Base-by-base conservation (phyloP, 2,888 invertebrate species). In the Ornithoptera priamus region DNA sequence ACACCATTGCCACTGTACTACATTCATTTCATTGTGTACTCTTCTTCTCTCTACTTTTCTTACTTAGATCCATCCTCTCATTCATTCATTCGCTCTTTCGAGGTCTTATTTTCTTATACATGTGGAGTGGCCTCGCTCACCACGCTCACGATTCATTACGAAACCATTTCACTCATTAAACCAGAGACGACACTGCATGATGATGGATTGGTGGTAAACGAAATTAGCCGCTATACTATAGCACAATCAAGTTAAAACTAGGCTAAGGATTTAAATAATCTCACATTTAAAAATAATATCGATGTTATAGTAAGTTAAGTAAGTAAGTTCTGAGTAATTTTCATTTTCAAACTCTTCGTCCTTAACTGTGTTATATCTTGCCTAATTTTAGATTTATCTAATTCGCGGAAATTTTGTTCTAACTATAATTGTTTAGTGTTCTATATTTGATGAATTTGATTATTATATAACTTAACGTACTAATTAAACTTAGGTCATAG, bases 351-450 rank as follows among this genome's bases (percentile, higher is more conserved):
- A 15, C 6, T 0, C 30, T 15, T 59, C 30, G 10, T 60, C 8
- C 17, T 60, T 60, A n/a, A 36, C 36, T 60, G 60, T 60, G 36
- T 39, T 18, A 60, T 36, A 39, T 36, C 60, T 60, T 39, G 60
- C 36, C 60, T 60, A 36, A 36, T 60, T 39, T 60, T 57, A 57
- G 10, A 62, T 30, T 50, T 50, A 50, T 50, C 2, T 50, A 50
- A 50, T 17, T 50, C 39, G 10, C 17, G 50, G 18, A 17, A 17
- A 50, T 50, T 15, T 50, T 50, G 4, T 50, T 50, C 15, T 50
- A 15, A 17, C 18, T 17, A 18, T 18, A 50, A 8, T 15, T 46
- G 46, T 17, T 50, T 50, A 50, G 50, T 50, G 50, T 17, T 18
- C 12, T 10, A 1, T 50, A 18, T 50, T 50, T 12, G 15, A 15